Conservation (phyloP, 2,113 vertebrate species). For the Uria lomvia region DNA sequence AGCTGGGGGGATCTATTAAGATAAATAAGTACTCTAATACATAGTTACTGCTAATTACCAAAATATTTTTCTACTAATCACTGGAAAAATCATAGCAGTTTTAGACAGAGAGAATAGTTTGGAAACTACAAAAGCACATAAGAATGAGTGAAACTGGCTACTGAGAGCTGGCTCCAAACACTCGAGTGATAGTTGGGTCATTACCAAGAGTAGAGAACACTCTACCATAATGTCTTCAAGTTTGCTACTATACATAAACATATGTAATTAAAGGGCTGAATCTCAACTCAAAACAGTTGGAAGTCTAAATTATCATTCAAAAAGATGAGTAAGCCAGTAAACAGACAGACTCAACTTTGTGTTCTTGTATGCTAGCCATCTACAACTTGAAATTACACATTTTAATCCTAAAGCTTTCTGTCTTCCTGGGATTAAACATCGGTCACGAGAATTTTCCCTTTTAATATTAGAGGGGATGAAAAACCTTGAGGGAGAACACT, state of each 20-base stretch:
- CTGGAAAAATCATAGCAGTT: neutral
- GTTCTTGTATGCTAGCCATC: slow-evolving; percentile 56
- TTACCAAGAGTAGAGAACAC: slow-evolving; percentile 56
- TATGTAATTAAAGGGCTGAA: slow-evolving; percentile 54
- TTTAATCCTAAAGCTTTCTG: slow-evolving; percentile 38
- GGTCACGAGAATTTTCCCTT: neutral
- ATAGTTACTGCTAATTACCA: slow-evolving; percentile 49
- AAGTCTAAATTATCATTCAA: slow-evolving; percentile 58
- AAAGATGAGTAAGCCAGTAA: slow-evolving; percentile 61
- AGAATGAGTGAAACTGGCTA: slow-evolving; percentile 51
- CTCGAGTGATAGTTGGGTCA: slow-evolving; percentile 60
- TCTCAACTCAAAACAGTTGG: slow-evolving; percentile 63
- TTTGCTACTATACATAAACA: slow-evolving; percentile 64
- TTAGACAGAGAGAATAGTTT: slow-evolving; percentile 31
- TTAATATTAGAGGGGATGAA: slow-evolving; percentile 2
- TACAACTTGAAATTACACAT: slow-evolving; percentile 34
- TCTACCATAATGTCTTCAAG: slow-evolving; percentile 62
- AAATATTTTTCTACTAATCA: slow-evolving; percentile 58
- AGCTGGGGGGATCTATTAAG: neutral
- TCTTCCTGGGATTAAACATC: neutral
- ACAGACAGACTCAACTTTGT: slow-evolving; percentile 60
- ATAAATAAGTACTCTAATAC: slow-evolving; percentile 24
- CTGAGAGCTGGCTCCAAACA: slow-evolving; percentile 36
- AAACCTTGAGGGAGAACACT: neutral
- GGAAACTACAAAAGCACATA: slow-evolving; percentile 60